Conservation (phyloP, 2,888 invertebrate genomes). For the Hymenopus coronatus region DNA sequence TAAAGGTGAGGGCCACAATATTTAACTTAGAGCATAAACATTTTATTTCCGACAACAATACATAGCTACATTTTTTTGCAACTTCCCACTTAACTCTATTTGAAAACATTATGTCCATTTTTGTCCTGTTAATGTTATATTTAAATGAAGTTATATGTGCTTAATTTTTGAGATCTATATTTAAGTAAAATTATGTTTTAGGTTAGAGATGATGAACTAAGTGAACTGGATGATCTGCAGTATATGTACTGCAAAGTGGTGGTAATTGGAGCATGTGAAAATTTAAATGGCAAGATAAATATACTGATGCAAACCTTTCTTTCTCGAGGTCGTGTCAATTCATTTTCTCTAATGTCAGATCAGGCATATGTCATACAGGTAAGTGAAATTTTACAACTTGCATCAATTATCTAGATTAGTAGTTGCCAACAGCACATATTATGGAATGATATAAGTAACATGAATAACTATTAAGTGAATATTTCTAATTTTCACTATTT, state of each 20-base stretch:
- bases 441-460: no score
- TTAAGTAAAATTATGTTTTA: conserved; percentile 41
- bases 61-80: no score
- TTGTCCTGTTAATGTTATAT: no score
- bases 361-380: conserved; percentile 86
- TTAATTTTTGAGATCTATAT: background rate
- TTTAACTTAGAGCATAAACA: no score
- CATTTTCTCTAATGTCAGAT: conserved; percentile 86
- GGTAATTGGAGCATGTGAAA: conserved; percentile 81
- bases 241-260: conserved; percentile 72
- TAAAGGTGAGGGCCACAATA: conserved; percentile 62
- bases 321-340: conserved; percentile 74
- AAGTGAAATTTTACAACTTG: conserved; percentile 32
- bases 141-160: conserved; percentile 3
- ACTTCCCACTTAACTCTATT: no score
- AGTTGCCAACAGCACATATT: no score
- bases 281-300: conserved; percentile 92
- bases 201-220: conserved; percentile 92
- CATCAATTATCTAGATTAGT: no score
- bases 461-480: no score
- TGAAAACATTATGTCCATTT: no score
- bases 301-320: conserved; percentile 89
- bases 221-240: conserved; percentile 79
- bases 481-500: no score
- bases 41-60: no score